Base-by-base conservation (phyloP, 2,888 invertebrate genomes). In the Agrotis exclamationis region DNA sequence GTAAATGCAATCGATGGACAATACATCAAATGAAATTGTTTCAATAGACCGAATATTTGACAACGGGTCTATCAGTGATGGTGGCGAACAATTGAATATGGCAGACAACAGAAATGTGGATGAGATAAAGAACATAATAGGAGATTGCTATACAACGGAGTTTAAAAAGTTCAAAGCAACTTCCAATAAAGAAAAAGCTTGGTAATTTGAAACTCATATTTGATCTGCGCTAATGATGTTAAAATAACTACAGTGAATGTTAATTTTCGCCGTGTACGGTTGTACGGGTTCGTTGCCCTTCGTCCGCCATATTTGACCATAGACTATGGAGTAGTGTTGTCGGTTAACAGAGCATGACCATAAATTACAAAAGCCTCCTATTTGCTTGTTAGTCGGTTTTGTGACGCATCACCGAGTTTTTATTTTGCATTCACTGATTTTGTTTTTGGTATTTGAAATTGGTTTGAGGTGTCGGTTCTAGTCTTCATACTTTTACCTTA, bases 261-360 rank as follows among this genome's bases (percentile, higher is more conserved):
- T 88, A 91, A 89, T 91, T 92, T 91, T 90, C 88, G 90, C 88
- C 85, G 90, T 87, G 85, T 88, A 90, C 87, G 85, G 87, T 77
- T 82, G 81, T 74, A 56, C 59, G 87, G 87, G 93, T 88, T 92
- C 92, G 84, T 89, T 88, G 91, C 88, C 90, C 91, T 86, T 85
- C 85, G 85, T 80, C 88, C 87, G 90, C 91, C 90, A 90, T 89
- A 89, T 90, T 90, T 88, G 90, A 92, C 92, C 92, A 92, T 92
- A 92, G 91, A 90, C 89, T 90, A 90, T 87, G 81, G 87, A 80
- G 77, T 85, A 86, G 85, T 86, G 85, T 87, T 87, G 87, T 85
- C 81, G 78, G 88, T 92, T 91, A 93, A 92, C 93, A 93, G 93
- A 93, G 93, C 93, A 87, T 90, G 90, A 89, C 92, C 90, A 91